A percentile compares a stretch with the other conserved stretches of the same genome.
Evolutionary conservation across 2,797 vertebrate species (phyloP).

Genomic region (Intellagama lesueurii): DNA sequence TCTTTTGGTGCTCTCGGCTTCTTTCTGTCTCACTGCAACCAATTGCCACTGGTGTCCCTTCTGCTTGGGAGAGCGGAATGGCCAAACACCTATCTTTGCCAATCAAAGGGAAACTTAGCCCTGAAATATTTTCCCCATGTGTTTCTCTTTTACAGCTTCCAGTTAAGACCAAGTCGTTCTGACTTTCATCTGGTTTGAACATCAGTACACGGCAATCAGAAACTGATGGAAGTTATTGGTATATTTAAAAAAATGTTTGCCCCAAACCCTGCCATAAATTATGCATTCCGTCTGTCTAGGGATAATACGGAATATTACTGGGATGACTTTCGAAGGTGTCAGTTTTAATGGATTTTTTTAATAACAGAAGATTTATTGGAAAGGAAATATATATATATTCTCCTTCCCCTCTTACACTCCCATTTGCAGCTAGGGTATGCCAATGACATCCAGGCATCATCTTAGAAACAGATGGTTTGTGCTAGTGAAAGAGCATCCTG

Average conservation of each 20-base stretch:
- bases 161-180: slow-evolving; percentile 22
- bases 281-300: slow-evolving; percentile 42
- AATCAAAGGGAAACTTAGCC: slow-evolving; percentile 28
- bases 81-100: background rate
- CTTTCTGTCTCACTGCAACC: background rate
- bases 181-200: slow-evolving; percentile 38
- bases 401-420: slow-evolving; percentile 5
- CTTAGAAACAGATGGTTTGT: slow-evolving; percentile 19
- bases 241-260: background rate
- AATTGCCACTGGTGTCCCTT: background rate
- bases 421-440: slow-evolving; percentile 46
- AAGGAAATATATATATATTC: slow-evolving; percentile 40
- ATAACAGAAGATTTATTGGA: slow-evolving; percentile 14
- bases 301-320: slow-evolving; percentile 50
- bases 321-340: slow-evolving; percentile 47
- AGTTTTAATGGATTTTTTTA: slow-evolving; percentile 48
- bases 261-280: slow-evolving; percentile 33
- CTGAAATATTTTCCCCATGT: slow-evolving; percentile 28
- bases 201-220: slow-evolving; percentile 51
- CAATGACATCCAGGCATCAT: background rate
- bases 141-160: slow-evolving; percentile 19
- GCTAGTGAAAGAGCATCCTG: background rate
- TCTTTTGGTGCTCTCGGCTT: background rate
- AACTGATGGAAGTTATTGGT: slow-evolving; percentile 27
- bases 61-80: background rate